A percentile compares a stretch with the other conserved stretches of the same genome.
Conservation (phyloP, 2,113 vertebrate genomes). For the Pagrus major region DNA sequence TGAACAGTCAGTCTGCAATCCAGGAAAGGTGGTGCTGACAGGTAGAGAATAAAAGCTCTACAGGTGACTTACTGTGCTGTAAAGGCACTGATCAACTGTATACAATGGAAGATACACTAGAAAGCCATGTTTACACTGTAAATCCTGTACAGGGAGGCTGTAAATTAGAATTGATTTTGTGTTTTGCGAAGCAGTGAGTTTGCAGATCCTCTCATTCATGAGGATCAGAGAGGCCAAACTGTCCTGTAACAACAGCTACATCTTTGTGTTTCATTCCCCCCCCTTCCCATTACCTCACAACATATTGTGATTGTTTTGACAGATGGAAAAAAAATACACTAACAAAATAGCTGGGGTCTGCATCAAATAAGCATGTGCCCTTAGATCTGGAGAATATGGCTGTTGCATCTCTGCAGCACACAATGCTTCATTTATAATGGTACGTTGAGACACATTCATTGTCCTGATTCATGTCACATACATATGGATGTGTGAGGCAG, state of each 20-base stretch:
- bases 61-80: conserved; percentile 19
- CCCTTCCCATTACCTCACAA: too few relatives aligned
- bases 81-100: neutral
- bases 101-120: neutral
- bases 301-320: too few relatives aligned
- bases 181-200: neutral
- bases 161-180: conserved; percentile 36
- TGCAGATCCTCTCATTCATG: conserved; percentile 7
- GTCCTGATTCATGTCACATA: conserved; percentile 35
- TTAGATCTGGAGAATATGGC: too few relatives aligned
- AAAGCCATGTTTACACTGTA: neutral
- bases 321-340: too few relatives aligned
- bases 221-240: neutral
- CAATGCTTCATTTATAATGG: too few relatives aligned
- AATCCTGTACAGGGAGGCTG: neutral
- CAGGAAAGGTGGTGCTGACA: conserved; percentile 36
- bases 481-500: conserved; percentile 14
- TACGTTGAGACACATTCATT: too few relatives aligned
- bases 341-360: too few relatives aligned
- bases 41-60: conserved; percentile 40
- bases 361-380: too few relatives aligned
- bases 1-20: conserved; percentile 18
- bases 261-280: neutral
- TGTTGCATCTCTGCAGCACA: too few relatives aligned
- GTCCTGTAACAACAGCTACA: neutral